Evolutionary conservation across 2,113 vertebrate genomes (phyloP).

Genomic region (Neolamprologus fasciatus): DNA sequence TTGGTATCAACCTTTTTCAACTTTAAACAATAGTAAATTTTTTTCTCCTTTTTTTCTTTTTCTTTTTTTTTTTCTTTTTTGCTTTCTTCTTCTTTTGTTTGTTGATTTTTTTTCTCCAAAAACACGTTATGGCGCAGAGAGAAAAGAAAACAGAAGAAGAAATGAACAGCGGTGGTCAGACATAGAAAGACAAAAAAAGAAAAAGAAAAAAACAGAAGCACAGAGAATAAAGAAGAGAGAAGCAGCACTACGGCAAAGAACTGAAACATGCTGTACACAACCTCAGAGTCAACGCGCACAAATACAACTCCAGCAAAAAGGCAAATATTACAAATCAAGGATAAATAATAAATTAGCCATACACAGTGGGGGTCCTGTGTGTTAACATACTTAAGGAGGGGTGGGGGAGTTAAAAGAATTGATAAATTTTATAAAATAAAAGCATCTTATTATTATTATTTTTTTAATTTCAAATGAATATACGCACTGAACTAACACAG

Average conservation of each 20-base stretch:
- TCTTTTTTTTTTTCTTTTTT: conserved; percentile 47
- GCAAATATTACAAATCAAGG: conserved; percentile 71
- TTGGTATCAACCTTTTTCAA: conserved; percentile 71
- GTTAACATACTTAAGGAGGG: conserved; percentile 23
- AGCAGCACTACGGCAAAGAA: conserved; percentile 67
- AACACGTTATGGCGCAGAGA: conserved; percentile 64
- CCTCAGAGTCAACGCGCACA: conserved; percentile 67
- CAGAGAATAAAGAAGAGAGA: conserved; percentile 50
- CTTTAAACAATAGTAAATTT: conserved; percentile 41
- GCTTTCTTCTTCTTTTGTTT: conserved; percentile 45
- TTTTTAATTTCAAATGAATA: conserved; percentile 38
- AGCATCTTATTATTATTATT: background rate
- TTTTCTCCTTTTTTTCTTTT: conserved; percentile 32
- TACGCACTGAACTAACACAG: conserved; percentile 68
- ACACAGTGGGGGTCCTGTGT: conserved; percentile 57
- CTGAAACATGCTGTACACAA: conserved; percentile 77
- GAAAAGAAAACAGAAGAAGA: conserved; percentile 46
- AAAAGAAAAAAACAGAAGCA: conserved; percentile 45
- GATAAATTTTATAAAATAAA: conserved; percentile 42
- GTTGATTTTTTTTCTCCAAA: conserved; percentile 27
- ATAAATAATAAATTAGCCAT: conserved; percentile 76
- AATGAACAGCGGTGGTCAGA: conserved; percentile 58
- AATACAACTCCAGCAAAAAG: conserved; percentile 72
- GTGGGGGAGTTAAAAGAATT: background rate
- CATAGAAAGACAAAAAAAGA: conserved; percentile 32